Evolutionary conservation across 2,888 invertebrate species (phyloP), one percentile per base, ranked within the genome.

Genomic region (Eumacrocentrus americanus): DNA sequence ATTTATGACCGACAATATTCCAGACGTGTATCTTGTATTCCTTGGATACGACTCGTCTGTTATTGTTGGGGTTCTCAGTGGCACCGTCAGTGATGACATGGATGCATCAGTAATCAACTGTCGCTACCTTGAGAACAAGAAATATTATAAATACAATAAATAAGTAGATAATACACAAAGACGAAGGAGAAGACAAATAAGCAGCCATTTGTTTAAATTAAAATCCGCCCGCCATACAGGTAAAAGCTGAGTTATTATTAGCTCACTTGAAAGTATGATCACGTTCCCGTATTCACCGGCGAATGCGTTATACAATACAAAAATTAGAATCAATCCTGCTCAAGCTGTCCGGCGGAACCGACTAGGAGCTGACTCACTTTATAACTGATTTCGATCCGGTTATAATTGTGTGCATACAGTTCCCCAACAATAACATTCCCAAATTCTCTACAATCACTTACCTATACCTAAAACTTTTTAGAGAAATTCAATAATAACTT

Each of bases 221-320:
- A 70, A 71, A 74, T 71, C 66, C 66, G 60, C 57, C 64, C 57
- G 57, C 62, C 66, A 64, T 74, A 70, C 68, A 70, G 67, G 70
- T 69, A 68, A 67, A 70, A 53, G 55, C 54, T 55, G 61, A 68
- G 71, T 71, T 77, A 75, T 76, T 77, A 76, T 73, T 76, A 74
- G 74, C 63, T 65, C 70, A 54, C 67, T 77, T 66, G 69, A 62
- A 58, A 76, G 72, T 72, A 71, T 63, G 60, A 68, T 76, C 77
- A 76, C 77, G 77, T 77, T 70, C 56, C 53, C 20, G 38, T 57
- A 60, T 61, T 56, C 62, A 66, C 60, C 65, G 62, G 54, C 66
- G 67, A 69, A 70, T 72, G 65, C 54, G 63, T 66, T 55, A 58
- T 44, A 60, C 54, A 60, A 58, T 46, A 37, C 58, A 25, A 62